Evolutionary conservation across 2,888 invertebrate species (phyloP).

Genomic region (Muschampia plurimacula): DNA sequence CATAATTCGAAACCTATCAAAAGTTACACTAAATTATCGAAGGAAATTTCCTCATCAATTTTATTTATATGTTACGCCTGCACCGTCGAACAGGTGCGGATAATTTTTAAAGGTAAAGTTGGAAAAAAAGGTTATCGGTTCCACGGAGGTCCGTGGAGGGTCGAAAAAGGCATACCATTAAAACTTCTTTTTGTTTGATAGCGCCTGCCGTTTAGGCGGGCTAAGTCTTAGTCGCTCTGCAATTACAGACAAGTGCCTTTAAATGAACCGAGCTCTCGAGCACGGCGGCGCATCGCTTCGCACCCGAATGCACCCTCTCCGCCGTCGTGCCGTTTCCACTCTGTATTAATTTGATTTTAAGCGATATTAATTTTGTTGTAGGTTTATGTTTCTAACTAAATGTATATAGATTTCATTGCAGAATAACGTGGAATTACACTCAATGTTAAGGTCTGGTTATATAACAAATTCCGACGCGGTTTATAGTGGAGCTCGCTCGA

Average conservation of each 20-base stretch:
- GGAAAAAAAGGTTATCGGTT: constrained; percentile 51
- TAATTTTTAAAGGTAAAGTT: constrained; percentile 46
- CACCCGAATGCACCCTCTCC: constrained; percentile 73
- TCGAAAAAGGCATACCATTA: constrained; percentile 75
- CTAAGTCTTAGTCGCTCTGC: constrained; percentile 81
- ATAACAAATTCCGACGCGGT: background rate
- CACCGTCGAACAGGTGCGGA: constrained; percentile 25
- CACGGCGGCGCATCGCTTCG: constrained; percentile 80
- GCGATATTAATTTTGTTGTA: constrained; percentile 57
- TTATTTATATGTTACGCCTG: constrained; percentile 31
- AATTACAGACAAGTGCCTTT: constrained; percentile 85
- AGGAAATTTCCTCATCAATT: constrained; percentile 38
- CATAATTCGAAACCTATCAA: constrained; percentile 32
- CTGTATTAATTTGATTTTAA: constrained; percentile 74
- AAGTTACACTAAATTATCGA: constrained; percentile 32
- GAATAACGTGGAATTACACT: background rate
- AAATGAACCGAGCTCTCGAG: constrained; percentile 84
- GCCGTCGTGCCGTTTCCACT: constrained; percentile 64
- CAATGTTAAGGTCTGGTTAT: background rate
- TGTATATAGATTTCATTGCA: background rate
- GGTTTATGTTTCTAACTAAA: constrained; percentile 29
- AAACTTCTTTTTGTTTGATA: constrained; percentile 80
- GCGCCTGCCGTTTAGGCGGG: constrained; percentile 69
- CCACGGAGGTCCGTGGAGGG: constrained; percentile 52
- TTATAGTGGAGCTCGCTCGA: background rate